Conservation (phyloP, 2,113 vertebrate species). For the Cynocephalus volans region DNA sequence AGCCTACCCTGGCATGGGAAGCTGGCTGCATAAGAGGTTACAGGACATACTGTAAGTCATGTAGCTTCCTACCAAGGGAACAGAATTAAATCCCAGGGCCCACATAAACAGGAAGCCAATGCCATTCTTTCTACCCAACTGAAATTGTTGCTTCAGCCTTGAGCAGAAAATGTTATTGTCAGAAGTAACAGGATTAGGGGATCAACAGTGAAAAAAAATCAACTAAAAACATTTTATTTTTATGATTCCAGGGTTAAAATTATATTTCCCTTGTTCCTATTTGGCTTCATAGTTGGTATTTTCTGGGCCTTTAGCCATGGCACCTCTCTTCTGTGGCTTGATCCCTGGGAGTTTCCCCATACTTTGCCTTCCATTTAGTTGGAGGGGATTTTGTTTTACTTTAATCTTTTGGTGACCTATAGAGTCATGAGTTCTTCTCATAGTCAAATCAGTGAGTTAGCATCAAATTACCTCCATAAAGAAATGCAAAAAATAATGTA, state of each 20-base stretch:
- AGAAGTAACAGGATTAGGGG: background rate
- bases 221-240: background rate
- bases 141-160: background rate
- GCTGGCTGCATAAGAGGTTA: background rate
- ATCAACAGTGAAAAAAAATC: background rate
- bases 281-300: background rate
- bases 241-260: background rate
- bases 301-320: background rate
- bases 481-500: background rate
- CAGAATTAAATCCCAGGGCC: background rate
- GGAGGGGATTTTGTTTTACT: background rate
- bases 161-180: background rate
- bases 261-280: background rate
- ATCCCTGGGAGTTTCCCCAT: background rate
- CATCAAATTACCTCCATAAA: background rate
- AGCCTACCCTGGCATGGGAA: background rate
- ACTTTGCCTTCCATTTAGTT: background rate
- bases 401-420: background rate
- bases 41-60: background rate
- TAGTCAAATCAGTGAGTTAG: background rate
- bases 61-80: background rate
- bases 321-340: background rate
- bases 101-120: background rate
- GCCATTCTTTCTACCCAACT: background rate
- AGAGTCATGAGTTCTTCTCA: background rate